Evolutionary conservation across 2,113 vertebrate genomes (phyloP), one percentile per base, ranked within the genome.

Genomic region (Microcebus tavaratra): DNA sequence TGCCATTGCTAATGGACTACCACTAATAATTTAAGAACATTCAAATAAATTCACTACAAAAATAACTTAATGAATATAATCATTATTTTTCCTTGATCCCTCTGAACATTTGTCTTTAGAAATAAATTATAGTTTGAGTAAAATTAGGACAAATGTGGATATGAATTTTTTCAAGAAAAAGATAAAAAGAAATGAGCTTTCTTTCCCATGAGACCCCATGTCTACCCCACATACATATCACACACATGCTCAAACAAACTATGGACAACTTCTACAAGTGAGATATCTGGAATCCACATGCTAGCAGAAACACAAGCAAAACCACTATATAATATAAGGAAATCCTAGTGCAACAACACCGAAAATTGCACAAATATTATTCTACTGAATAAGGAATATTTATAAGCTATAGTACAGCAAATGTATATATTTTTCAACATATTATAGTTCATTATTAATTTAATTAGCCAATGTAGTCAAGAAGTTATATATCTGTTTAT

Each of bases 31-130:
- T 84, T 75, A 70, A 95, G 36, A 92, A 88, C 0, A 97, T 79
- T 95, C 63, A 95, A 95, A 83, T 94, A 95, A 96, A 90, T 75
- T 76, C 36, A 67, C 20, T 78, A 55, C 13, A 97, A 94, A 97
- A 88, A 94, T 59, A 88, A 88, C 61, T 59, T 68, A 94, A 94
- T 73, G 12, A 5, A 4, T 82, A 57, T 67, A 93, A 61, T 20
- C 21, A 93, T 45, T 92, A 31, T 84, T 89, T 80, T 90, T 67
- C 42, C 20, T 83, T 95, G 34, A 53, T 31, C 3, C 8, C 50
- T 94, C 31, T 72, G 34, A 89, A 97, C 12, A 86, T 88, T 85
- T 78, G 61, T 88, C 50, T 81, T 96, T 80, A 80, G 87, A 94
- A 96, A 92, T 8, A 95, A 65, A 82, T 50, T 59, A 83, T 20